Percentiles rank a stretch among this genome's conserved stretches.
Conservation (phyloP, 2,113 vertebrate species). For the Psephotus haematonotus region DNA sequence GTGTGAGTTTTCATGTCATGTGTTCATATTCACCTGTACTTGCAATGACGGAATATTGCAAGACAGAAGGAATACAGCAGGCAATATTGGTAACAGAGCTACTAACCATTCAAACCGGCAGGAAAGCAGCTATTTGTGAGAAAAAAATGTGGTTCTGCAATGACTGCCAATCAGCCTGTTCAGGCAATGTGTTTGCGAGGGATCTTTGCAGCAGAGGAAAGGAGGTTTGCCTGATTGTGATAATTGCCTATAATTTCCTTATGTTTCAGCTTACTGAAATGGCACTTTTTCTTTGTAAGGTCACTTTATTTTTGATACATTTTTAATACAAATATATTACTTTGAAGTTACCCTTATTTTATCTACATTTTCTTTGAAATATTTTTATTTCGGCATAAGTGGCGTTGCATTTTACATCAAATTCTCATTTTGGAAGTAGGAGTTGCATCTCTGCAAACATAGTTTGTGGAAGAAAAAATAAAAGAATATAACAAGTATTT, state of each 20-base stretch:
- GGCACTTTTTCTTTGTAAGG: constrained; percentile 1
- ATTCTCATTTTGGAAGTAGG: not conserved
- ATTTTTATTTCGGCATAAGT: not conserved
- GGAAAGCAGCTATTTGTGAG: constrained; percentile 45
- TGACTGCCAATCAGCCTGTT: constrained; percentile 44
- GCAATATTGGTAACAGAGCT: constrained; percentile 2
- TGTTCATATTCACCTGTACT: no score
- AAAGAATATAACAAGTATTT: not conserved
- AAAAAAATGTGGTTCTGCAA: constrained; percentile 56
- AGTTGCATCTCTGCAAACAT: not conserved
- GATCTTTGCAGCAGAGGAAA: not conserved
- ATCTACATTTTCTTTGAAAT: not conserved
- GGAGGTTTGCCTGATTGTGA: not conserved
- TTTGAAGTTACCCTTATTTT: not conserved
- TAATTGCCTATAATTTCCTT: constrained; percentile 10
- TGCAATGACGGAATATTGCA: no score
- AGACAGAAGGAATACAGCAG: constrained; percentile 39
- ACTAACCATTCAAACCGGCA: not conserved
- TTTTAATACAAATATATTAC: not conserved
- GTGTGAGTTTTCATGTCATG: not conserved
- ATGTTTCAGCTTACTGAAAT: constrained; percentile 6
- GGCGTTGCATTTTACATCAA: not conserved
- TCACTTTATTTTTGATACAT: constrained; percentile 26
- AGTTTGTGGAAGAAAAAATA: not conserved
- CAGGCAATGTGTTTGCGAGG: not conserved